Evolutionary conservation across 2,113 vertebrate genomes (phyloP).

Genomic region (Microcebus murinus): DNA sequence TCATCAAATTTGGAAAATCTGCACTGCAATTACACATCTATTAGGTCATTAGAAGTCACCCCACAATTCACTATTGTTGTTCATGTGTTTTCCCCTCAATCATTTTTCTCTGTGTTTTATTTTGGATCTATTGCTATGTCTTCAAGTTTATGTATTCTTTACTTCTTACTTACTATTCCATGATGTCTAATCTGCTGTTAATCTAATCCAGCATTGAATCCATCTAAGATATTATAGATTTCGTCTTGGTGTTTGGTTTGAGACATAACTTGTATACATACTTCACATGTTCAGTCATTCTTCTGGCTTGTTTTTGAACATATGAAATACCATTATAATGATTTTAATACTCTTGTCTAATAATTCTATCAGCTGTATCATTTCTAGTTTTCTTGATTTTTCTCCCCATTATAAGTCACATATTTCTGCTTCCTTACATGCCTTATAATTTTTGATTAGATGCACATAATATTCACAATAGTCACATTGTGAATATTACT

Average conservation of each 20-base stretch:
- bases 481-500: neutral
- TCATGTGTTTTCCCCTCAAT: neutral
- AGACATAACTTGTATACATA: neutral
- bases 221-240: neutral
- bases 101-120: neutral
- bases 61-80: neutral
- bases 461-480: neutral
- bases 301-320: neutral
- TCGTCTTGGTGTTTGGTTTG: neutral
- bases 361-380: neutral
- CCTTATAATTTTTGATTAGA: neutral
- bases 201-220: neutral
- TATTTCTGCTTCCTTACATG: neutral
- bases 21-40: neutral
- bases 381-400: neutral
- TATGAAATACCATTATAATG: neutral
- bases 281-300: neutral
- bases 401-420: neutral
- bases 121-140: neutral
- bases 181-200: neutral
- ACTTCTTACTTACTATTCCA: neutral
- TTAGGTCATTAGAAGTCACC: neutral
- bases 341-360: neutral
- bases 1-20: constrained; percentile 19
- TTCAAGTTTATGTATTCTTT: neutral